phyloP scores from a whole-genome alignment of 2,888 invertebrate genomes.

The Muscina levida region DNA sequence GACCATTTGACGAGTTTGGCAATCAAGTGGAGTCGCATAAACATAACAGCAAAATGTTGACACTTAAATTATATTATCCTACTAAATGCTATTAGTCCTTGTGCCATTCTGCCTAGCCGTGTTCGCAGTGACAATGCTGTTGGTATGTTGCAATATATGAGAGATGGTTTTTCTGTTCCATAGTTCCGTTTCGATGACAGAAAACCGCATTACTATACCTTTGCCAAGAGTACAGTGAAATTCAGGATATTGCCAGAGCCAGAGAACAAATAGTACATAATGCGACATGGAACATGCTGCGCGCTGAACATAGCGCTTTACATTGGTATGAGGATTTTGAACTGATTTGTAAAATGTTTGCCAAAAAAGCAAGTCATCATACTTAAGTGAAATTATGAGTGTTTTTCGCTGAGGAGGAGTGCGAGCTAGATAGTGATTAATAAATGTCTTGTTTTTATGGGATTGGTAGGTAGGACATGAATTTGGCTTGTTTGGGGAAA shows the following conservation, averaged over 20 bases:
- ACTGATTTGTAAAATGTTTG: constrained; percentile 28
- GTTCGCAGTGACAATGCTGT: background rate
- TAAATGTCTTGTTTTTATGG: too few species aligned
- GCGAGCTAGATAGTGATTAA: too few species aligned
- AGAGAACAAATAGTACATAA: background rate
- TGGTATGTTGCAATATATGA: background rate
- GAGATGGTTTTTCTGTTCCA: too few species aligned
- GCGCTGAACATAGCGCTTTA: background rate
- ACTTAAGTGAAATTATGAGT: constrained; percentile 20
- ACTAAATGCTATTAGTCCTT: constrained; percentile 62
- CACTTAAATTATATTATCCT: constrained; percentile 77
- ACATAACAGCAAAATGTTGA: constrained; percentile 69
- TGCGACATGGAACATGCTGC: constrained; percentile 25
- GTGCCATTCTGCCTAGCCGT: background rate
- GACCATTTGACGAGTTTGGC: constrained; percentile 49
- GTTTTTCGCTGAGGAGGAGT: too few species aligned
- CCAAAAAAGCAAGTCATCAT: constrained; percentile 19
- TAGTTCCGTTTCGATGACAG: constrained; percentile 23
- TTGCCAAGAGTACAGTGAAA: constrained; percentile 18
- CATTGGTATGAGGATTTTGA: constrained; percentile 4
- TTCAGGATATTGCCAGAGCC: constrained; percentile 30
- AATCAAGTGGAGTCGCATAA: constrained; percentile 63
- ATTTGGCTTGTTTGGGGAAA: too few species aligned
- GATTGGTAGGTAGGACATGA: too few species aligned
- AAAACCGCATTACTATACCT: constrained; percentile 38